Evolutionary conservation across 1,140 invertebrate species (phyloP).

Genomic region (Macrocentrus cingulum): DNA sequence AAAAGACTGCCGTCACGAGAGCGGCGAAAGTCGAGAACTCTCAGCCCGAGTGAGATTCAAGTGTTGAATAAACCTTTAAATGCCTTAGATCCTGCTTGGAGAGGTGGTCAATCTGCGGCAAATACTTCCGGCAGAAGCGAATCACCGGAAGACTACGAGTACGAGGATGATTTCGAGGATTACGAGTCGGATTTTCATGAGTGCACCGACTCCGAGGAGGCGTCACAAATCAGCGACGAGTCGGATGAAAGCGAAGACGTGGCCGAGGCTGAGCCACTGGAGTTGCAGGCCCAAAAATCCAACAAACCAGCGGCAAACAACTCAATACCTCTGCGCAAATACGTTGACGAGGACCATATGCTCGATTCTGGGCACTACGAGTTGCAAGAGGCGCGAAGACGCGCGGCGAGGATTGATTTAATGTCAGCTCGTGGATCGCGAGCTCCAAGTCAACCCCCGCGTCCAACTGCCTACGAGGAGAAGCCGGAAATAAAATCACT

Average conservation of each 20-base stretch:
- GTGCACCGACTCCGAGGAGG: conserved; percentile 46
- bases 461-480: conserved; percentile 37
- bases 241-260: conserved; percentile 35
- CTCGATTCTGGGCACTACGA: conserved; percentile 71
- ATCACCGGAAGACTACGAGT: conserved; percentile 37
- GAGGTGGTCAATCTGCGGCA: not conserved
- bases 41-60: conserved; percentile 49
- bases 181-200: conserved; percentile 64
- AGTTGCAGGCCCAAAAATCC: conserved; percentile 44
- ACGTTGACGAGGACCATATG: conserved; percentile 65
- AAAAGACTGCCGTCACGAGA: conserved; percentile 33
- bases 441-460: conserved; percentile 15
- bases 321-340: conserved; percentile 40
- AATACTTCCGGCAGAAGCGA: not conserved
- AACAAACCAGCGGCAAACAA: conserved; percentile 32
- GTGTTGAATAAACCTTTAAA: conserved; percentile 27
- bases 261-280: conserved; percentile 41
- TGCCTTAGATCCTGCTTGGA: not conserved
- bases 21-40: conserved; percentile 40
- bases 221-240: conserved; percentile 48
- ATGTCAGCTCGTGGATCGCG: conserved; percentile 46
- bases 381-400: conserved; percentile 55
- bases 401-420: conserved; percentile 47
- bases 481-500: conserved; percentile 48
- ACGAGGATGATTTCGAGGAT: conserved; percentile 62